Conservation (phyloP, 2,888 invertebrate genomes). For the Drosophila conformis region DNA sequence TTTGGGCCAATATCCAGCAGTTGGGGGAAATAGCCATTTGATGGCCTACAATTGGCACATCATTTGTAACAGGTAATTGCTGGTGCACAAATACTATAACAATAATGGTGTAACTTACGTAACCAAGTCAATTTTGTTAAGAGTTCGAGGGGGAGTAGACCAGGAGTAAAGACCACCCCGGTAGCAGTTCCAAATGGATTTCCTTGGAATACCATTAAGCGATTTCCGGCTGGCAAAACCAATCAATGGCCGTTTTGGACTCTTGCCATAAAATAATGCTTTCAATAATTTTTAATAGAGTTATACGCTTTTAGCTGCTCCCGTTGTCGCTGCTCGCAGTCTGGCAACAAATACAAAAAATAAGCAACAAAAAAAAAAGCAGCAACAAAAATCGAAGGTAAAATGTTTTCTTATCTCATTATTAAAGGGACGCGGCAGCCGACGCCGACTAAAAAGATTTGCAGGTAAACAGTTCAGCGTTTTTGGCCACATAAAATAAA, state of each 20-base stretch:
- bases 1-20: conserved; percentile 19
- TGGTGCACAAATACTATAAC: conserved; percentile 2
- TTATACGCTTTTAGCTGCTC: conserved; percentile 50
- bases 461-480: conserved; percentile 49
- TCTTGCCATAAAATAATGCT: conserved; percentile 56
- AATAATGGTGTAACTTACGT: conserved; percentile 40
- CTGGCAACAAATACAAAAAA: neutral
- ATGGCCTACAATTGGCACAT: conserved; percentile 70
- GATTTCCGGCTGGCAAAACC: conserved; percentile 59
- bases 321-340: conserved; percentile 27
- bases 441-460: conserved; percentile 36
- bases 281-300: conserved; percentile 70
- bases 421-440: conserved; percentile 67
- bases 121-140: conserved; percentile 25
- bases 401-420: conserved; percentile 74
- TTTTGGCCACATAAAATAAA: conserved; percentile 59
- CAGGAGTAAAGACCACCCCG: conserved; percentile 28
- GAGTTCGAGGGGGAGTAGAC: neutral
- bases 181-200: conserved; percentile 24
- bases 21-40: conserved; percentile 21
- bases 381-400: conserved; percentile 33
- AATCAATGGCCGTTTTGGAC: conserved; percentile 43
- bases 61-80: conserved; percentile 62
- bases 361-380: conserved; percentile 2
- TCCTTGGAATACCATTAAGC: conserved; percentile 61